These are phyloP conservation scores for Caenorhabditis remanei DNA, from an alignment of 1,140 invertebrate genomes.

Conservation along the genomic window DNA sequence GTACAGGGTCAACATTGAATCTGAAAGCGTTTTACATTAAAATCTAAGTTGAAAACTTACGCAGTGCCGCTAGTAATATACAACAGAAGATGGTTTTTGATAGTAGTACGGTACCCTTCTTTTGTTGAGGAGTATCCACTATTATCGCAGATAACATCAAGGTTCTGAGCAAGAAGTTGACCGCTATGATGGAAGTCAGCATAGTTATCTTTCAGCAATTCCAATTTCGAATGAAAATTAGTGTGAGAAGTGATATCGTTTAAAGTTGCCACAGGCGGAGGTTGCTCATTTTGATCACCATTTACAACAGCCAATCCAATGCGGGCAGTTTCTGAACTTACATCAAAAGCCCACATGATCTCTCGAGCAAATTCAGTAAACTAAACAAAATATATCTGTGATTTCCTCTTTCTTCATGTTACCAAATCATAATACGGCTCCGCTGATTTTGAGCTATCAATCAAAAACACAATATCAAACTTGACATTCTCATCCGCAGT, in stretches of 20 bases:
- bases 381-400: too few relatives aligned
- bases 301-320: background rate
- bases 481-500: too few relatives aligned
- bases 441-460: too few relatives aligned
- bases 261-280: background rate
- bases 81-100: slow-evolving; percentile 60
- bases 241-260: background rate
- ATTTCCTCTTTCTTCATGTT: too few relatives aligned
- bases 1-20: slow-evolving; percentile 34
- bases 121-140: background rate
- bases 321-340: background rate
- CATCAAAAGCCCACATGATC: too few relatives aligned
- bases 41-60: background rate
- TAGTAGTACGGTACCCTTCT: slow-evolving; percentile 29
- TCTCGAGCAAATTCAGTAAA: too few relatives aligned
- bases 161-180: background rate
- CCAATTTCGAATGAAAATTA: background rate
- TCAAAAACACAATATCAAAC: too few relatives aligned
- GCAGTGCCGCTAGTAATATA: slow-evolving; percentile 56
- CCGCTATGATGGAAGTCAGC: slow-evolving; percentile 9
- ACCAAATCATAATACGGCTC: too few relatives aligned
- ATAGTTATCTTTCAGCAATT: background rate
- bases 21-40: background rate
- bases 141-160: background rate
- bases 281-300: background rate